phyloP scores from a whole-genome alignment of 2,113 vertebrate species.

The Limanda limanda region DNA sequence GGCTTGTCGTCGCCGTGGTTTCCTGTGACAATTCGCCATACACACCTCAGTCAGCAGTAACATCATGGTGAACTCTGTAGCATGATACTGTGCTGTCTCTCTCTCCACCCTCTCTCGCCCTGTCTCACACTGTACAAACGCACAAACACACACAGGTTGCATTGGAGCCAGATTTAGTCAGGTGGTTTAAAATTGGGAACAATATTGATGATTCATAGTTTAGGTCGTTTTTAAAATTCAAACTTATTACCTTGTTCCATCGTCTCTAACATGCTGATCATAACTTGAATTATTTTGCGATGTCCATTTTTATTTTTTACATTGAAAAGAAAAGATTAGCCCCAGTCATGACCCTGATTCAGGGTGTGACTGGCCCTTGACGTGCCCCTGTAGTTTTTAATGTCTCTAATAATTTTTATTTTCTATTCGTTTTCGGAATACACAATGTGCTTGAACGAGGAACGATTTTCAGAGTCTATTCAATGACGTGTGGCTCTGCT shows the following conservation, averaged over 20 bases:
- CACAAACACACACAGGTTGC: neutral
- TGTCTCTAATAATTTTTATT: neutral
- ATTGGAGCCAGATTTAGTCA: no score
- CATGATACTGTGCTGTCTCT: no score
- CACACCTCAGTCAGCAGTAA: slow-evolving; percentile 32
- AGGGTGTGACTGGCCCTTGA: no score
- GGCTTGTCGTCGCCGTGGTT: slow-evolving; percentile 45
- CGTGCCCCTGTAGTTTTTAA: no score
- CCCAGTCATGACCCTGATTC: neutral
- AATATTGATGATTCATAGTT: neutral
- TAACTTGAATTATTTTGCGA: neutral
- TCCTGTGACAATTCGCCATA: slow-evolving; percentile 58
- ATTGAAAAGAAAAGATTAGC: neutral
- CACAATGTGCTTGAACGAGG: neutral
- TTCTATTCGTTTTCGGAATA: no score
- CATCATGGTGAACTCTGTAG: neutral
- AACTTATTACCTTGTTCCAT: no score
- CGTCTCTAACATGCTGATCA: no score
- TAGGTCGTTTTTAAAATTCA: neutral
- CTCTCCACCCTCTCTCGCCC: neutral
- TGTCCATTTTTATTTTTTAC: neutral
- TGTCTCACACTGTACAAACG: neutral
- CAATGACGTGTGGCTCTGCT: neutral
- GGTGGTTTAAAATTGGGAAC: neutral
- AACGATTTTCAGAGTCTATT: neutral